Evolutionary conservation across 2,113 vertebrate species (phyloP), one percentile per base, ranked within the genome.

Genomic region (Calcarius ornatus): DNA sequence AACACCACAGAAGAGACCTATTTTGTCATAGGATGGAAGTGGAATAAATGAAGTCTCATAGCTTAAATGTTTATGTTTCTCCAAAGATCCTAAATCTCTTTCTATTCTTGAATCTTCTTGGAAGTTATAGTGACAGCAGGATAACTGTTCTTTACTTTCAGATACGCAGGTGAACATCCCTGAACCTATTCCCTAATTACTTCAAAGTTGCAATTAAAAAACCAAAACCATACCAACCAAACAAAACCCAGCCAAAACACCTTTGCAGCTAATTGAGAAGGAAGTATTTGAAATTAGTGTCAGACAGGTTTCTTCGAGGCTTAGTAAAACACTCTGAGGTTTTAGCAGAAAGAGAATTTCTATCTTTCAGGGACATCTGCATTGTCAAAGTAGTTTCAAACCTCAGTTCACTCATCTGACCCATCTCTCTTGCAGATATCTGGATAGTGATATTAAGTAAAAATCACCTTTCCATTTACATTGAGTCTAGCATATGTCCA

Each of bases 201-300:
- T 64, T 25, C 2, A 2, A 12, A 43, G 6, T 40, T 77, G 7
- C 6, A 76, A 31, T 50, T 27, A 33, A 38, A 31, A 54, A 53
- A 9, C 0, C 4, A 37, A 40, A 42, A 7, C 15, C 17, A 22
- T 19, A 23, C 2, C 6, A 48, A 23, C 3, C 7, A 69, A 63
- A 27, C 4, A 27, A 30, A 69, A 40, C 3, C 1, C 31, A 53
- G 15, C 3, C 7, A 42, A 78, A 48, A 25, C 2, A 12, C 5
- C 4, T 56, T 70, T 82, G 16, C 0, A 2, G 15, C 4, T 82
- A 53, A 61, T 50, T 60, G n/a, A 61, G 30, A 79, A 72, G 5
- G 10, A 17, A 56, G 2, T 38, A 19, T 48, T 12, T 88, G 28
- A 76, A 65, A 43, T 53, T 43, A 30, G 69, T 19, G 35, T 83